Evolutionary conservation across 2,888 invertebrate species (phyloP).

Genomic region (Branchipolynoe longqiensis): DNA sequence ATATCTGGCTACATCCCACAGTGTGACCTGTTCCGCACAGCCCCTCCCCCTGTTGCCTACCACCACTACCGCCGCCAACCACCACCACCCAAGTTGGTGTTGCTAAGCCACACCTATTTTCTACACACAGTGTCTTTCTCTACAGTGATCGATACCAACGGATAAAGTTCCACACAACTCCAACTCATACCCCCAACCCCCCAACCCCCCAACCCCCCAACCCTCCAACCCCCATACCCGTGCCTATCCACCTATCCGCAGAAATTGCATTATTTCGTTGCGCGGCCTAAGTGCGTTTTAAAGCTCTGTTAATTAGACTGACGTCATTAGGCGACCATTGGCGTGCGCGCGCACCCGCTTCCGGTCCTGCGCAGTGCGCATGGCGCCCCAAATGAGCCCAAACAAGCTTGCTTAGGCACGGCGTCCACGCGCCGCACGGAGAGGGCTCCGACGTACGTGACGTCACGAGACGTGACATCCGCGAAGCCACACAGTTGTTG

Average conservation of each 20-base stretch:
- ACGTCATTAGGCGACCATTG: slow-evolving; percentile 39
- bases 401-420: neutral
- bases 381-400: slow-evolving; percentile 30
- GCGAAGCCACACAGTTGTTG: neutral
- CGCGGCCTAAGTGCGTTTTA: slow-evolving; percentile 44
- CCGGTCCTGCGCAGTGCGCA: neutral
- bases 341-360: slow-evolving; percentile 1
- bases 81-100: too few species aligned
- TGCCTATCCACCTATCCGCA: too few species aligned
- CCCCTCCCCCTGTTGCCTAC: neutral
- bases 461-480: neutral
- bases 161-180: slow-evolving; percentile 17
- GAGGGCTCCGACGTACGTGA: neutral
- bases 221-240: too few species aligned
- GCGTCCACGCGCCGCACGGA: neutral
- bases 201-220: too few species aligned
- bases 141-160: slow-evolving; percentile 37
- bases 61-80: slow-evolving; percentile 15
- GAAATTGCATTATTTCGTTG: slow-evolving; percentile 51
- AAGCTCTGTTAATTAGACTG: slow-evolving; percentile 47
- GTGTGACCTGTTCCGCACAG: slow-evolving; percentile 24
- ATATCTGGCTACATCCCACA: neutral
- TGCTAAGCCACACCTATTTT: too few species aligned
- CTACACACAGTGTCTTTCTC: slow-evolving; percentile 35
- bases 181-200: too few species aligned